phyloP scores from a whole-genome alignment of 2,797 vertebrate genomes.

The Tapirus indicus region DNA sequence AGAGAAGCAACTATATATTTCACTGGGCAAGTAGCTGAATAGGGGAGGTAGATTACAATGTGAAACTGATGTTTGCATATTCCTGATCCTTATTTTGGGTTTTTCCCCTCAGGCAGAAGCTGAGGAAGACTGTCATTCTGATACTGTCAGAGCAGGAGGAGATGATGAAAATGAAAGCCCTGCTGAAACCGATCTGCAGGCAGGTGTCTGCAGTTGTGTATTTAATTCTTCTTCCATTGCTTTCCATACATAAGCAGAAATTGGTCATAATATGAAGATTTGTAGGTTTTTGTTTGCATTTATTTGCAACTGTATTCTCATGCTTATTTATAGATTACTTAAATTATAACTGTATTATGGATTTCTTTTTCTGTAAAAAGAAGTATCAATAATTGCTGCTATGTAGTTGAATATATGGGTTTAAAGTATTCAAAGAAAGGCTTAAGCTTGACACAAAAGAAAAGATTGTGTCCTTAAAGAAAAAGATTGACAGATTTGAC shows the following conservation, averaged over 20 bases:
- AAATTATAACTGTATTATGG: background rate
- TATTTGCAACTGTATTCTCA: conserved; percentile 41
- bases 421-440: conserved; percentile 43
- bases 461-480: no score
- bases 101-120: conserved; percentile 92
- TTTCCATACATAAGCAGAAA: background rate
- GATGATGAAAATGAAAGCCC: conserved; percentile 91
- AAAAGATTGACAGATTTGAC: background rate
- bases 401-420: background rate
- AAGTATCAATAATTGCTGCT: background rate
- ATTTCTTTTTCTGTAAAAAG: conserved; percentile 44
- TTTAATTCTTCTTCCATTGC: background rate
- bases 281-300: background rate
- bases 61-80: background rate
- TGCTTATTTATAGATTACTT: conserved; percentile 1
- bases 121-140: conserved; percentile 92
- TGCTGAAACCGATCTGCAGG: conserved; percentile 94
- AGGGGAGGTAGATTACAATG: background rate
- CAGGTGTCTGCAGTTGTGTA: conserved; percentile 75
- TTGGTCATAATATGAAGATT: background rate
- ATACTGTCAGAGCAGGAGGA: conserved; percentile 86
- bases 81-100: background rate
- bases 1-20: conserved; percentile 44
- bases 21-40: background rate
- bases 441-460: background rate